Base-by-base conservation (phyloP, 92 coral and sea anemone species). In the Hydrozoanthus gracilis region DNA sequence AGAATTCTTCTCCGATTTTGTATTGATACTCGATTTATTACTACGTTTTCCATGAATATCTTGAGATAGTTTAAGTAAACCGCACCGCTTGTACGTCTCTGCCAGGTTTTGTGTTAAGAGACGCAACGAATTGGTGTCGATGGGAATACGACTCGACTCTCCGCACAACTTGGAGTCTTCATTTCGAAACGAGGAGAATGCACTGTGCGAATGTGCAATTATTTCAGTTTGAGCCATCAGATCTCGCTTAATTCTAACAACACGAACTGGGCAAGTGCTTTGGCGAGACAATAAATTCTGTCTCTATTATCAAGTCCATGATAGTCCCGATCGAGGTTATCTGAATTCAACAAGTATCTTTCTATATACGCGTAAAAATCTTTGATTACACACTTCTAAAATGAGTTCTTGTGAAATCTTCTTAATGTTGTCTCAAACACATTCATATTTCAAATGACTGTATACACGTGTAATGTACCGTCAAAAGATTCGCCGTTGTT, bases 221-320 rank as follows among this genome's bases (percentile, higher is more conserved):
- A 94, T 67, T 87, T 94, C 98, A 6, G 98, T 93, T 93, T 94
- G 98, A 77, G 95, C 95, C 98, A 94, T 94, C 64, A 75, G 88
- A 83, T 51, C 74, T 76, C 61, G 55, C 7, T 50, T 48, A 65
- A 52, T 60, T 14, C 17, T 75, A 60, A 69, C 73, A 77, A 51
- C 56, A 66, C 54, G 71, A 71, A 71, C 80, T 83, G 39, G 50
- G 67, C 55, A 71, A 73, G 52, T 51, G 56, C 60, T 83, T 71
- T 71, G 14, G 20, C 80, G 82, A 83, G 80, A 83, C 80, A 71
- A 71, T 71, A 83, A 83, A 83, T 8, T 71, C 69, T 71, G 87
- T 71, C 87, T 71, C 80, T 16, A 71, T 71, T n/a, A 71, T 8
- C 12, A 51, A 0, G 55, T 46, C 4, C 87, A 80, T 80, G 85